Conservation (phyloP, 1,140 invertebrate genomes). For the Cydia splendana region DNA sequence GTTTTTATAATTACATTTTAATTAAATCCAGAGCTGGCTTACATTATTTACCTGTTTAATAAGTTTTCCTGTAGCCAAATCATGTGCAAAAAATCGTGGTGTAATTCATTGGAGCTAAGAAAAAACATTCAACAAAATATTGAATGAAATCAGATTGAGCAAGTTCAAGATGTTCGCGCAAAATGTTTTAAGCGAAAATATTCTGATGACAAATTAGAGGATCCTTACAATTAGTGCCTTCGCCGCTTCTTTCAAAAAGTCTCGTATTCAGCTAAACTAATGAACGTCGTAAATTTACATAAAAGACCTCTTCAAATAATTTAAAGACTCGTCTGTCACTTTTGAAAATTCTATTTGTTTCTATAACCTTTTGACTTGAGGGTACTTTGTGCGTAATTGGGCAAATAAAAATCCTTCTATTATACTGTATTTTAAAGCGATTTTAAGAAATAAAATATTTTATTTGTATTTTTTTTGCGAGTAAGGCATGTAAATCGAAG, state of each 20-base stretch:
- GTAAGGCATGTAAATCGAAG: not conserved
- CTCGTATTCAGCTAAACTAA: constrained; percentile 66
- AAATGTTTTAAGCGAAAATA: constrained; percentile 37
- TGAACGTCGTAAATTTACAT: constrained; percentile 62
- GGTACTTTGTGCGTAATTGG: constrained; percentile 15
- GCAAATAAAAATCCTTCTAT: not conserved
- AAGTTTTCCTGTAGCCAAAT: not conserved
- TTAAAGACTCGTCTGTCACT: constrained; percentile 37
- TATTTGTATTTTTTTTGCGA: not conserved
- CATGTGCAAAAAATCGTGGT: not conserved
- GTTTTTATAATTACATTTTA: constrained; percentile 3
- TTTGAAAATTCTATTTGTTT: constrained; percentile 31
- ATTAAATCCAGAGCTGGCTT: not conserved
- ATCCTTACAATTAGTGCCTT: constrained; percentile 61
- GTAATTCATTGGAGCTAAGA: not conserved
- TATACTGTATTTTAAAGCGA: not conserved
- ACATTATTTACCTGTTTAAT: not conserved
- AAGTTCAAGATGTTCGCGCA: not conserved
- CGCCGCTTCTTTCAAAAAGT: constrained; percentile 58
- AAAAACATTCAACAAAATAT: constrained; percentile 11
- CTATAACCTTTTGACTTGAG: constrained; percentile 24
- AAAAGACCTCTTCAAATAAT: constrained; percentile 53
- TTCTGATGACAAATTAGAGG: constrained; percentile 62
- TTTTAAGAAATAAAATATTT: not conserved
- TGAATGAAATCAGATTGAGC: constrained; percentile 7